Conservation (phyloP, 53 echinoderm and acorn worm genomes). For the Paracentrotus lividus region DNA sequence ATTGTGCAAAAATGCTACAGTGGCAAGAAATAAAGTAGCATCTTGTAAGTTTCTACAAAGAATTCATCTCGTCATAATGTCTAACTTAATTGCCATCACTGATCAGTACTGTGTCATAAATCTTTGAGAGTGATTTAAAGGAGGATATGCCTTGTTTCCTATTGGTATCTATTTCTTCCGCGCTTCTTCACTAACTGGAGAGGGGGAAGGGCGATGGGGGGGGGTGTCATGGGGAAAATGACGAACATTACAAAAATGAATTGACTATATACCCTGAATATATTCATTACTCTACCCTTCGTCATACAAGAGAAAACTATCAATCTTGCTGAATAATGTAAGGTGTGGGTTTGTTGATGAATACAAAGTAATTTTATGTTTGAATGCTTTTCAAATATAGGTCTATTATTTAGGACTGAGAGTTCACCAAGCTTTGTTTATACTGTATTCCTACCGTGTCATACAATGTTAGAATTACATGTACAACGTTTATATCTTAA, state of each 20-base stretch:
- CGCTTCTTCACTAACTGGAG: neutral
- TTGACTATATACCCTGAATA: neutral
- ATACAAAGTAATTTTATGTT: too few relatives aligned
- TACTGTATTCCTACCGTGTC: too few relatives aligned
- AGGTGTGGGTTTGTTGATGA: neutral
- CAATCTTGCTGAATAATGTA: neutral
- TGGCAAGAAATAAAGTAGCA: too few relatives aligned
- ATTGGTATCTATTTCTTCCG: neutral
- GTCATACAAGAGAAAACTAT: neutral
- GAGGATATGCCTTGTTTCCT: conserved; percentile 7
- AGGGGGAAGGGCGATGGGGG: neutral
- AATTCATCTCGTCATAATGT: neutral
- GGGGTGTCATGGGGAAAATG: neutral
- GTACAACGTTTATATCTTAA: too few relatives aligned
- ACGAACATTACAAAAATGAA: neutral
- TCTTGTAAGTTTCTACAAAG: too few relatives aligned
- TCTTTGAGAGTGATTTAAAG: neutral
- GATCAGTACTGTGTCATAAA: neutral
- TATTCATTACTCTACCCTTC: neutral
- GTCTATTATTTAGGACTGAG: too few relatives aligned
- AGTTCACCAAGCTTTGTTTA: too few relatives aligned
- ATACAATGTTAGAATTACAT: too few relatives aligned
- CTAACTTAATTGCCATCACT: neutral
- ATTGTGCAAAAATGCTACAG: too few relatives aligned
- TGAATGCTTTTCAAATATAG: too few relatives aligned